These are phyloP conservation scores for Aporrectodea caliginosa DNA, from an alignment of 1,140 invertebrate species.

Conservation along the genomic window DNA sequence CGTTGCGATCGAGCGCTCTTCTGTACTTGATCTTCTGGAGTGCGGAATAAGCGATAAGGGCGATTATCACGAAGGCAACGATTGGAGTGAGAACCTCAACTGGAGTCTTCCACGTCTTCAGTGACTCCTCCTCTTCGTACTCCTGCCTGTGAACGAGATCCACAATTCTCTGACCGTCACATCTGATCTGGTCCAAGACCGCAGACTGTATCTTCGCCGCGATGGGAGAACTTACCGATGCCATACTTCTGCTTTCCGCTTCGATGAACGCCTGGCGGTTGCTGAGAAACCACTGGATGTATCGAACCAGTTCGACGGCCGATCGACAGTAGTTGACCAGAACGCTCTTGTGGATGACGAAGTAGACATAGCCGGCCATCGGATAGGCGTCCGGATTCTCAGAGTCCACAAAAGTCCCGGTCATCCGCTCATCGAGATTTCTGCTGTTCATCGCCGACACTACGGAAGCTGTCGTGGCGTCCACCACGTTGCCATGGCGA, in stretches of 20 bases:
- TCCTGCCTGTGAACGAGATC: conserved; percentile 34
- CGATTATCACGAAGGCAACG: conserved; percentile 14
- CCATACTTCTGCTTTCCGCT: conserved; percentile 32
- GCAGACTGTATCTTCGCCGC: conserved; percentile 22
- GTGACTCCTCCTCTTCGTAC: conserved; percentile 29
- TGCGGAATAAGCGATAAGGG: conserved; percentile 30
- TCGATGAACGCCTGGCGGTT: conserved; percentile 25
- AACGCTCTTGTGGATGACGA: not conserved
- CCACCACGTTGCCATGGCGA: conserved; percentile 33
- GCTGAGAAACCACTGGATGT: conserved; percentile 40
- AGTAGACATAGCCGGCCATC: not conserved
- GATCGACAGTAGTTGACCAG: conserved; percentile 33
- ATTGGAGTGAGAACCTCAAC: conserved; percentile 32
- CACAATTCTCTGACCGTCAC: conserved; percentile 35
- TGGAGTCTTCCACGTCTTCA: conserved; percentile 37
- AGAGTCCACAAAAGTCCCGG: not conserved
- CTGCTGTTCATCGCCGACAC: conserved; percentile 38
- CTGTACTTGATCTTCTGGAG: conserved; percentile 30
- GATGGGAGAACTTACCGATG: conserved; percentile 35
- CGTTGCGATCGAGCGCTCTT: conserved; percentile 39
- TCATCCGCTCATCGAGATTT: not conserved
- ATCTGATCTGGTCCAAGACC: conserved; percentile 38
- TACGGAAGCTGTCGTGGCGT: conserved; percentile 19
- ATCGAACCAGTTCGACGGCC: conserved; percentile 43
- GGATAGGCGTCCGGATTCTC: conserved; percentile 1